Base-by-base conservation (phyloP, 2,888 invertebrate genomes). In the Eretmocerus hayati region DNA sequence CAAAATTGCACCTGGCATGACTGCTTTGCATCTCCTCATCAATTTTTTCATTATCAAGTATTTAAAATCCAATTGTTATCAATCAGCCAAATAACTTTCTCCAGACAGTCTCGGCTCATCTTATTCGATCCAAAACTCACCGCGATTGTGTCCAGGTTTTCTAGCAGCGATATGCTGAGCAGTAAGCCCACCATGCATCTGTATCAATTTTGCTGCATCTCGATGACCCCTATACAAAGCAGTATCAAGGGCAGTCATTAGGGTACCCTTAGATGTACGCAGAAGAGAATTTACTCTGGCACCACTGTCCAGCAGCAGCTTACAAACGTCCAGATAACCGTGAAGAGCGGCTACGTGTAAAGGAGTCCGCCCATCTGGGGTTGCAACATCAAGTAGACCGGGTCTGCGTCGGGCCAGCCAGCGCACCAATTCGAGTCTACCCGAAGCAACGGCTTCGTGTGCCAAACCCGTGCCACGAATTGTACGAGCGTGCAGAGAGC, bases 381-480 rank as follows among this genome's bases (percentile, higher is more conserved):
- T 96, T 4, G 88, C 85, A 39, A 85, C 88, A 72, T 83, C 94
- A 41, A 90, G 84, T 62, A 83, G 86, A 60, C 88, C 87, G 2
- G 90, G 87, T 53, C 89, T 79, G 60, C 88, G 85, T 42, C 83
- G 81, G 47, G 93, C 75, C 36, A 96, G 74, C 93, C 94, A 95
- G 61, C 86, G 83, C 1, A 94, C 86, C 50, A 94, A 71, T 62
- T 92, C 92, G 55, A 89, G 81, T 53, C 93, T 78, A 1, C 95
- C 94, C 1, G 93, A 92, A 35, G 89, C 83, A 0, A 95, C 89
- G 0, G 97, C 96, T 73, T 99, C 97, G 67, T 99, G 97, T 20
- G 97, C 76, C 0, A 97, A 93, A 47, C 93, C 79, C 69, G 97
- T 97, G 0, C 97, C 97, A 65, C 91, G 84, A 2, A 91, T 87